A percentile compares a stretch with the other conserved stretches of the same genome.
These are phyloP conservation scores for Strongylocentrotus purpuratus DNA, from an alignment of 35 echinoderm and acorn worm species.

Conservation along the genomic window DNA sequence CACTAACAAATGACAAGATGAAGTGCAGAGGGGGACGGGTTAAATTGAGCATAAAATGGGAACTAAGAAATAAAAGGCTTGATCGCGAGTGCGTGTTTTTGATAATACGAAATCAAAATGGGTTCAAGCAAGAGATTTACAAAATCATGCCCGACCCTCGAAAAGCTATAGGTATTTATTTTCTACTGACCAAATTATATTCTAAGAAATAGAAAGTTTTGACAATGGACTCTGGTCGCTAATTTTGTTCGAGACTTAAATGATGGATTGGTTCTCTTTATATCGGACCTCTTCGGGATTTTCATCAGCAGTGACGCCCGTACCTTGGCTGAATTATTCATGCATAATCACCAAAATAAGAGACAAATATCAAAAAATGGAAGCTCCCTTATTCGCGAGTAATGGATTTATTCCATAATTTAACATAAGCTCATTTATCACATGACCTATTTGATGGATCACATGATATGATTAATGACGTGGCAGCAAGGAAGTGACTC, in stretches of 20 bases:
- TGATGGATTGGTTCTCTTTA: not conserved
- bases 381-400: not conserved
- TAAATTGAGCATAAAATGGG: too few species aligned
- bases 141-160: not conserved
- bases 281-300: not conserved
- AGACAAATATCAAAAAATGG: not conserved
- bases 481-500: not conserved
- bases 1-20: too few species aligned
- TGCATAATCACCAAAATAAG: not conserved
- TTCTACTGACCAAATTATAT: too few species aligned
- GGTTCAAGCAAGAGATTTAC: not conserved
- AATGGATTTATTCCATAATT: not conserved
- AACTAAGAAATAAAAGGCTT: too few species aligned
- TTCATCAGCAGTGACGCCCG: not conserved
- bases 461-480: conserved; percentile 5
- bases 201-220: not conserved
- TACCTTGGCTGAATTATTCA: not conserved
- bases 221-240: not conserved
- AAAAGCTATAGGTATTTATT: not conserved
- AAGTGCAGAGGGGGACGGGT: too few species aligned
- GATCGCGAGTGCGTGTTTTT: not conserved
- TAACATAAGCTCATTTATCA: not conserved
- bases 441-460: not conserved
- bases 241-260: not conserved
- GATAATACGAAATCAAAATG: not conserved